Evolutionary conservation across 2,888 invertebrate genomes (phyloP).

Genomic region (Caenorhabditis uteleia): DNA sequence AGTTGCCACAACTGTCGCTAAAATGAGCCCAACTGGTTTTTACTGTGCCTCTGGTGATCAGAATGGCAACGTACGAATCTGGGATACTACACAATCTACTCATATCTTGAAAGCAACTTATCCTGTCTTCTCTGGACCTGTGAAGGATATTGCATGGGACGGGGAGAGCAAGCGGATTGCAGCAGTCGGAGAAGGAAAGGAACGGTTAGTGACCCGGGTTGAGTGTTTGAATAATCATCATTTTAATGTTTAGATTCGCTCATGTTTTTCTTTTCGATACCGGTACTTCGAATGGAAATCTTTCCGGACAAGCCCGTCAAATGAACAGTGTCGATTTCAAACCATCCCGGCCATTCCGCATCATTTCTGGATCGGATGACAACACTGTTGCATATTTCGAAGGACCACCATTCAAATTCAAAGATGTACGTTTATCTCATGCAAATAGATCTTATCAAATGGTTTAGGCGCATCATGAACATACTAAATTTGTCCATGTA

Average conservation of each 20-base stretch:
- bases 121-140: conserved; percentile 90
- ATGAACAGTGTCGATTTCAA: conserved; percentile 78
- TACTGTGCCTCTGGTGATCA: conserved; percentile 46
- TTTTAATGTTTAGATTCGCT: no score
- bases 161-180: conserved; percentile 93
- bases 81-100: conserved; percentile 84
- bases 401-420: conserved; percentile 88
- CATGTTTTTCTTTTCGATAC: conserved; percentile 97
- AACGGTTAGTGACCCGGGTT: no score
- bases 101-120: conserved; percentile 59
- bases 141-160: conserved; percentile 95
- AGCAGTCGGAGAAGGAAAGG: conserved; percentile 93
- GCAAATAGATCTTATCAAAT: neutral
- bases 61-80: conserved; percentile 77
- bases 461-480: conserved; percentile 77
- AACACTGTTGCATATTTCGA: conserved; percentile 92
- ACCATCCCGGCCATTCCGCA: conserved; percentile 85
- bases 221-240: conserved; percentile 7
- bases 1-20: conserved; percentile 90
- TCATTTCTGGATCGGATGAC: conserved; percentile 96
- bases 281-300: conserved; percentile 77
- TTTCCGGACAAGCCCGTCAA: conserved; percentile 65
- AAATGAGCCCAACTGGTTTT: conserved; percentile 93
- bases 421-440: conserved; percentile 31
- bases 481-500: conserved; percentile 91